Evolutionary conservation across 1,140 invertebrate genomes (phyloP).

Genomic region (Plutomurus gul): DNA sequence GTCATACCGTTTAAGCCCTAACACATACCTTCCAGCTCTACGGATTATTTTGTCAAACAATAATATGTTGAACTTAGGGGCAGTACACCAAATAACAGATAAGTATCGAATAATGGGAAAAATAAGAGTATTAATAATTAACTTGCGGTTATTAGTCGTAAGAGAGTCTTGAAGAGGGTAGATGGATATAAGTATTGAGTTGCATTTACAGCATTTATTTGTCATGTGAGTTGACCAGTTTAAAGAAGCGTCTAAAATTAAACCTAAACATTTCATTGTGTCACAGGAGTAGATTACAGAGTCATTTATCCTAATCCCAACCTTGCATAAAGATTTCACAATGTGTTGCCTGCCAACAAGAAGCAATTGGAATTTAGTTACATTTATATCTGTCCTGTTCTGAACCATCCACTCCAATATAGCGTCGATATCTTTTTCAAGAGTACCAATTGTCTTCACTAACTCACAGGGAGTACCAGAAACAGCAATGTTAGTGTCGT

Average conservation of each 20-base stretch:
- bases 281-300: background rate
- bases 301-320: background rate
- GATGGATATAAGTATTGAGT: background rate
- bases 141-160: background rate
- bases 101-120: background rate
- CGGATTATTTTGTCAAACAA: background rate
- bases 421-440: background rate
- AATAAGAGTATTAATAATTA: background rate
- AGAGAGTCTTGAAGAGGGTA: background rate
- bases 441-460: background rate
- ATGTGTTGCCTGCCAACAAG: background rate
- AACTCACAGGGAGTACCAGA: background rate
- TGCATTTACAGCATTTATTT: background rate
- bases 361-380: background rate
- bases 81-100: background rate
- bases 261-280: background rate
- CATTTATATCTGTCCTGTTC: background rate
- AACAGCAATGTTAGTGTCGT: background rate
- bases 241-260: background rate
- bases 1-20: background rate
- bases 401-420: background rate
- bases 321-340: background rate
- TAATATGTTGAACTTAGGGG: background rate
- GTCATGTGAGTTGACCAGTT: background rate
- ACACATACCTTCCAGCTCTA: background rate